These are phyloP conservation scores for Montifringilla adamsi DNA, from an alignment of 2,113 vertebrate species.

Conservation along the genomic window DNA sequence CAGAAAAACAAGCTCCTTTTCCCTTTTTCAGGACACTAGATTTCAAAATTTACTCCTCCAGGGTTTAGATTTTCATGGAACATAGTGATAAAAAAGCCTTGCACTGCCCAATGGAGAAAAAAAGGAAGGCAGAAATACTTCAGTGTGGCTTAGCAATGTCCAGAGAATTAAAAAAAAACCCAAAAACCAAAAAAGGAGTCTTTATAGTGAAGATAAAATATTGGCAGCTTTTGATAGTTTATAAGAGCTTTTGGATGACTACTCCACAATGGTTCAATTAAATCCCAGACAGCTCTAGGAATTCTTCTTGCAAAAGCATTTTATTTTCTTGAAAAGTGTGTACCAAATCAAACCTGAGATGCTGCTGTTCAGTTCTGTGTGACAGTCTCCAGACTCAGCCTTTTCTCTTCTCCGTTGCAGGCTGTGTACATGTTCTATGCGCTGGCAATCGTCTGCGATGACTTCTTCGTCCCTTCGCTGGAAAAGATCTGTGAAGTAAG, in stretches of 20 bases:
- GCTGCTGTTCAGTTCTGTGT: neutral
- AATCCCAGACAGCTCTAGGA: neutral
- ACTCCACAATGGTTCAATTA: neutral
- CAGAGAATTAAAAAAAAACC: neutral
- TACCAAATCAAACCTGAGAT: neutral
- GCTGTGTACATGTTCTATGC: constrained; percentile 98
- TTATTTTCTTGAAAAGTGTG: neutral
- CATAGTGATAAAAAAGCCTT: neutral
- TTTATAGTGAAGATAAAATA: neutral
- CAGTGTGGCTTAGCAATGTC: neutral
- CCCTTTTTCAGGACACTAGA: neutral
- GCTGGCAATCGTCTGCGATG: constrained; percentile 92
- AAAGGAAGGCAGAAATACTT: neutral
- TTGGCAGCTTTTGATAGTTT: neutral
- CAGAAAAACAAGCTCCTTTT: neutral
- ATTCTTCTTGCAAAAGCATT: neutral
- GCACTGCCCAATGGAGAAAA: fast-evolving
- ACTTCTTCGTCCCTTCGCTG: constrained; percentile 96
- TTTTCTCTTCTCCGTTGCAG: constrained; percentile 70
- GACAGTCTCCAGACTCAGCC: neutral
- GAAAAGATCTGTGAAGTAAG: constrained; percentile 96
- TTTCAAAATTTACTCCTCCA: neutral
- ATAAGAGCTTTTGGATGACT: neutral
- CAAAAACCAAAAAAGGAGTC: neutral
- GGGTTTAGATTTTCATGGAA: neutral